Percentiles rank a stretch among this genome's conserved stretches.
phyloP scores from a whole-genome alignment of 2,797 vertebrate species.

The Carapus acus region DNA sequence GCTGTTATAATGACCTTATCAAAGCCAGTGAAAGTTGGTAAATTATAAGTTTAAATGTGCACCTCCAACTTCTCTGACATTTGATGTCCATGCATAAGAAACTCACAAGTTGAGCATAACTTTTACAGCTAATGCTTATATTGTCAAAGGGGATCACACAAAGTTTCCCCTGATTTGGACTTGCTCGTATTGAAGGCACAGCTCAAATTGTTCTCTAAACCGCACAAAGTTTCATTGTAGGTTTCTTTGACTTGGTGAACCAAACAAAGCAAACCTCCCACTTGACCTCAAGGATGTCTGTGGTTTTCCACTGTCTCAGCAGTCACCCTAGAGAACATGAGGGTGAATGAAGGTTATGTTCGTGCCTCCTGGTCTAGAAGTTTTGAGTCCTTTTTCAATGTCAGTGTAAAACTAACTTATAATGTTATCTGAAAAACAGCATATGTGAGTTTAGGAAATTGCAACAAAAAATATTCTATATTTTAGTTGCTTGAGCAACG shows the following conservation, averaged over 20 bases:
- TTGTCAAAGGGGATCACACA: slow-evolving; percentile 37
- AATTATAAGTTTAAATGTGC: slow-evolving; percentile 42
- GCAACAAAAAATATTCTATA: too few species aligned
- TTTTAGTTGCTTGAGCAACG: too few species aligned
- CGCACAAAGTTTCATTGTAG: slow-evolving; percentile 45
- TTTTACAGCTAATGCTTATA: slow-evolving; percentile 22
- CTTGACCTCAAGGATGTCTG: slow-evolving; percentile 66
- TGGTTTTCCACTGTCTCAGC: slow-evolving; percentile 63
- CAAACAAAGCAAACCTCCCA: slow-evolving; percentile 53
- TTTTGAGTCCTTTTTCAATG: slow-evolving; percentile 12
- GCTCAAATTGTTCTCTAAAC: slow-evolving; percentile 30
- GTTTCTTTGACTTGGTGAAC: slow-evolving; percentile 52
- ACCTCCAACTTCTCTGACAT: slow-evolving; percentile 19
- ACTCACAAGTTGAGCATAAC: slow-evolving; percentile 22
- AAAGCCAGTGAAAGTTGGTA: slow-evolving; percentile 44
- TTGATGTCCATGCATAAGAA: slow-evolving; percentile 19
- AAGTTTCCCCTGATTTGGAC: slow-evolving; percentile 40
- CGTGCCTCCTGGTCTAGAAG: slow-evolving; percentile 17
- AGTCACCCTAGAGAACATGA: slow-evolving; percentile 49
- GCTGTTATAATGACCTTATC: slow-evolving; percentile 64
- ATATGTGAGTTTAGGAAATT: too few species aligned
- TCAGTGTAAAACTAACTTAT: slow-evolving; percentile 5
- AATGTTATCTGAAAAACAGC: slow-evolving; percentile 5
- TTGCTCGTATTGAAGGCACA: slow-evolving; percentile 29
- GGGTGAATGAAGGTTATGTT: slow-evolving; percentile 39